These are phyloP conservation scores for Aphelocoma californica DNA, from an alignment of 2,797 vertebrate species.

Conservation along the genomic window DNA sequence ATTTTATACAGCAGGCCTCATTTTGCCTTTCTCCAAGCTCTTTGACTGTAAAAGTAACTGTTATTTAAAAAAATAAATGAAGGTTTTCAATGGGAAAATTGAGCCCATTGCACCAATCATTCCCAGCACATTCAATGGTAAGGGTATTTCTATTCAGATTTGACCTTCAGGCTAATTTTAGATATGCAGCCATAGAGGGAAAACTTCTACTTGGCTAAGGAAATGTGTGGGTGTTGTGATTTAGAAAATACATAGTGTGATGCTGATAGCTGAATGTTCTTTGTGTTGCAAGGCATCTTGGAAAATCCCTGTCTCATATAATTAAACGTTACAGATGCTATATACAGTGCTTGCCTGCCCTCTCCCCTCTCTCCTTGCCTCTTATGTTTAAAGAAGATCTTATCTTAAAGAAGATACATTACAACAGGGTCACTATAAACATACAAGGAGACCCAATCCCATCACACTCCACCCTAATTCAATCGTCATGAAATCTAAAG, in stretches of 20 bases:
- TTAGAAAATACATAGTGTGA: constrained; percentile 37
- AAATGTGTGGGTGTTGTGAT: constrained; percentile 38
- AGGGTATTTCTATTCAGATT: constrained; percentile 46
- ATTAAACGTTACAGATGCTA: neutral
- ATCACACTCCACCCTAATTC: neutral
- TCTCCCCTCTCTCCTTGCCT: constrained; percentile 6
- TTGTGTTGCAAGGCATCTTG: constrained; percentile 20
- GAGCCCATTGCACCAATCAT: constrained; percentile 12
- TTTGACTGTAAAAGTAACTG: constrained; percentile 23
- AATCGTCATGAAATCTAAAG: neutral
- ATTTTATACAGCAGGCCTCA: neutral
- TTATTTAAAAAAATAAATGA: constrained; percentile 48
- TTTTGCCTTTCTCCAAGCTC: constrained; percentile 7
- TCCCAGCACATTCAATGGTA: constrained; percentile 16
- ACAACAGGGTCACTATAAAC: neutral
- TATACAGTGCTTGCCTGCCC: neutral
- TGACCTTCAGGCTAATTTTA: constrained; percentile 67
- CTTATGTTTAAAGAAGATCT: neutral
- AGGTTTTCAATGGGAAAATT: constrained; percentile 41
- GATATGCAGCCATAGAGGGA: constrained; percentile 17
- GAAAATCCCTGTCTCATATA: constrained; percentile 18
- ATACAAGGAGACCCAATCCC: neutral
- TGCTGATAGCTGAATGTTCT: constrained; percentile 34
- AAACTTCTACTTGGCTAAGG: constrained; percentile 56
- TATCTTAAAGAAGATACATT: neutral